Percentiles rank a stretch among this genome's conserved stretches.
These are phyloP conservation scores for Arvicanthis niloticus DNA, from an alignment of 2,113 vertebrate genomes.

Conservation along the genomic window DNA sequence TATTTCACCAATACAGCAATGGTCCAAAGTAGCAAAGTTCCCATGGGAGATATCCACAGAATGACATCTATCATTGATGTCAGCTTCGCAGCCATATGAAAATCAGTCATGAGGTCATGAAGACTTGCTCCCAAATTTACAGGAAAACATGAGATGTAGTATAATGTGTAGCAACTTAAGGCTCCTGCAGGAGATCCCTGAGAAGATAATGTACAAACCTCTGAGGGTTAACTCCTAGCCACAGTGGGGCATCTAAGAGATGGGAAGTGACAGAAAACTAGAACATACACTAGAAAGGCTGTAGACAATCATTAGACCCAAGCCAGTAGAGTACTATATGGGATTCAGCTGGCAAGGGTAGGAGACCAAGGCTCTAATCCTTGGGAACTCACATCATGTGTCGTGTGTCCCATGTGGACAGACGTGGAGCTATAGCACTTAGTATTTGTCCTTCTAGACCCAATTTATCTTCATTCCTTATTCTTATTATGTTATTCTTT, in stretches of 20 bases:
- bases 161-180: not conserved
- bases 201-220: not conserved
- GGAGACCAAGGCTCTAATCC: not conserved
- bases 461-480: not conserved
- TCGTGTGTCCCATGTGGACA: not conserved
- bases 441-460: not conserved
- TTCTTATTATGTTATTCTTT: not conserved
- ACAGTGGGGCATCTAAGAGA: not conserved
- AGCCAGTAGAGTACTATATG: not conserved
- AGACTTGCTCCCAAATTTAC: not conserved
- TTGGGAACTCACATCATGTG: not conserved
- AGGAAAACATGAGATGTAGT: not conserved
- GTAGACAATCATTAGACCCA: not conserved
- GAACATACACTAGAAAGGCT: not conserved
- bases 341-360: not conserved
- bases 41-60: too few relatives aligned
- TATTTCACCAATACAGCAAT: not conserved
- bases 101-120: not conserved
- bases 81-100: not conserved
- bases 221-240: not conserved
- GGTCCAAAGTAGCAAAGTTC: not conserved
- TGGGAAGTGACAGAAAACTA: not conserved
- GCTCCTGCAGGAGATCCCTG: not conserved
- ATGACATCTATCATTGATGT: not conserved
- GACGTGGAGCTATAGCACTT: not conserved